A percentile compares a stretch with the other conserved stretches of the same genome.
Evolutionary conservation across 64 coral and sea anemone genomes (phyloP).

Genomic region (Stichodactyla helianthus): DNA sequence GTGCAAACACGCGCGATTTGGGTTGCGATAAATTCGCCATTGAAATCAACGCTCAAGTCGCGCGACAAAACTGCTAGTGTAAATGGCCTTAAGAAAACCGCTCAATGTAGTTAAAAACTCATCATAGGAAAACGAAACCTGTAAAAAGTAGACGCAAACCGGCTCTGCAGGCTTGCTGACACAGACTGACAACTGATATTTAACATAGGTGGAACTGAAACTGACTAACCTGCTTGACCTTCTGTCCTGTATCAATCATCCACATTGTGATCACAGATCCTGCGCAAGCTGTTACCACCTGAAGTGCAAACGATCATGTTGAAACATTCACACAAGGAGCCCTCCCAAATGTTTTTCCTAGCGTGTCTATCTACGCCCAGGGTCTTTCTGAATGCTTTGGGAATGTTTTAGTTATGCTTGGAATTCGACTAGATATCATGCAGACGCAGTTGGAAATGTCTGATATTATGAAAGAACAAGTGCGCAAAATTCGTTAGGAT

Average conservation of each 20-base stretch:
- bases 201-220: not conserved
- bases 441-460: not conserved
- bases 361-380: not conserved
- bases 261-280: conserved; percentile 98
- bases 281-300: conserved; percentile 92
- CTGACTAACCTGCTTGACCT: conserved; percentile 82
- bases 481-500: too few relatives aligned
- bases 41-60: too few relatives aligned
- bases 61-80: too few relatives aligned
- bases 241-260: conserved; percentile 98
- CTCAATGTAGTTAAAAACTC: too few relatives aligned
- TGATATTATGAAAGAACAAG: too few relatives aligned
- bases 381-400: not conserved
- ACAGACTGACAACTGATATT: not conserved
- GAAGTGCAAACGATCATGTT: not conserved
- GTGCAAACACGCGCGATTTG: too few relatives aligned
- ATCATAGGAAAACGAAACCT: too few relatives aligned
- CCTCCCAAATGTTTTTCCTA: not conserved
- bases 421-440: not conserved
- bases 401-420: not conserved
- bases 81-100: too few relatives aligned
- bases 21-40: too few relatives aligned
- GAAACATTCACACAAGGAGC: not conserved
- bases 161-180: not conserved
- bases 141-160: not conserved